A percentile compares a stretch with the other conserved stretches of the same genome.
Conservation (phyloP, 2,888 invertebrate species). For the Bombylius discolor region DNA sequence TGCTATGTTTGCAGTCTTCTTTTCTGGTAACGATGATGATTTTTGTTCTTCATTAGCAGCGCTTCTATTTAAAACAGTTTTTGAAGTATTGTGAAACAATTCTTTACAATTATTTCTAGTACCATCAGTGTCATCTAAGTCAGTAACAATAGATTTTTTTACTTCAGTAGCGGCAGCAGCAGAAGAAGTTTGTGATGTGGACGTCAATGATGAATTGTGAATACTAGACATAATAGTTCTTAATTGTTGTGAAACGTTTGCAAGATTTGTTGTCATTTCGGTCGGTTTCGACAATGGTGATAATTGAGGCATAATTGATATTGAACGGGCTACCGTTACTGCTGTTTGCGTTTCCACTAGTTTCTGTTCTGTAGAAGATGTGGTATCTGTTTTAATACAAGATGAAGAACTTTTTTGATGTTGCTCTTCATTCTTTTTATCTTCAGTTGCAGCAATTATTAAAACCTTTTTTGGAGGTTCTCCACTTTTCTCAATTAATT, state of each 20-base stretch:
- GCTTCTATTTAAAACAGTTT: not conserved
- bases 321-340: constrained; percentile 25
- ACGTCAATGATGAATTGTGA: constrained; percentile 23
- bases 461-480: not conserved
- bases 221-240: constrained; percentile 51
- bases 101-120: not conserved
- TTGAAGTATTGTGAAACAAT: not conserved
- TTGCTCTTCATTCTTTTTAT: not conserved
- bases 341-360: constrained; percentile 1
- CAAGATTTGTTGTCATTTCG: constrained; percentile 57
- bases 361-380: not conserved
- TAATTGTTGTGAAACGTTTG: constrained; percentile 55
- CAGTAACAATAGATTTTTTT: not conserved
- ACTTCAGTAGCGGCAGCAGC: not conserved
- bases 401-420: not conserved
- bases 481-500: not conserved
- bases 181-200: constrained; percentile 3
- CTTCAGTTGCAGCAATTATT: not conserved
- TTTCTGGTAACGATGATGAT: not conserved
- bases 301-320: constrained; percentile 49
- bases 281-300: constrained; percentile 60
- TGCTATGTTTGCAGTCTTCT: not conserved
- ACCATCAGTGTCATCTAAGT: not conserved
- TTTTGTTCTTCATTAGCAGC: not conserved
- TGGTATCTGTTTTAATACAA: not conserved